Base-by-base conservation (phyloP, 1,140 invertebrate species). In the Drosophila virilis region DNA sequence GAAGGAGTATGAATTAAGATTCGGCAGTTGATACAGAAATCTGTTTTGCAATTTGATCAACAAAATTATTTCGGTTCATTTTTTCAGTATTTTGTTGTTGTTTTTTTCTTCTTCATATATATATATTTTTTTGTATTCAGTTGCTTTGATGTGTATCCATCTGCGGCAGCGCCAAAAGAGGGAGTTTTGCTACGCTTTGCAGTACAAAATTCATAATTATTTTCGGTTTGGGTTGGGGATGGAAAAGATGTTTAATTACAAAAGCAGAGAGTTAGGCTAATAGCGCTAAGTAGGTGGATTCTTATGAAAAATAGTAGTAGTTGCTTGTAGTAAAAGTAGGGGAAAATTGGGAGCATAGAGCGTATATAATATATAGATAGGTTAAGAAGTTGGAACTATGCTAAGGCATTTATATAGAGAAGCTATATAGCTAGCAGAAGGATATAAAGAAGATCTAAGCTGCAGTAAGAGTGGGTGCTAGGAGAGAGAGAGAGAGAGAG, bases 1-100 rank as follows among this genome's bases (percentile, higher is more conserved):
- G 90, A 91, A 91, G 90, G 90, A 91, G 90, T 91, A 91, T 91
- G 90, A 91, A 91, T 91, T 91, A 91, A 91, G 90, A 91, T 91
- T 91, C 90, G 90, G 90, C 90, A 89, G 90, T 91, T 91, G 86
- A 91, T 91, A 91, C 90, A 91, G 90, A 91, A 91, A 91, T 91
- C 90, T 90, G 22, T 73, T 66, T 79, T 79, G 72, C 22, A 28
- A 52, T 83, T 79, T 60, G 43, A 22, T 51, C 22, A 28, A 28
- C 22, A 50, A 8, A 13, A 46, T 73, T 70, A 51, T 66, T 57
- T 60, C 42, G 54, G 67, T 77, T 79, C 68, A 66, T 78, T 68
- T 80, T 61, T 12, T 68, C 59, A 46, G 38, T 55, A 28, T 48
- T 28, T 48, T 28, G 4, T 12, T 48, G 38, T 40, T 40, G 17